Evolutionary conservation across 2,113 vertebrate genomes (phyloP).

Genomic region (Aviceda subcristata): DNA sequence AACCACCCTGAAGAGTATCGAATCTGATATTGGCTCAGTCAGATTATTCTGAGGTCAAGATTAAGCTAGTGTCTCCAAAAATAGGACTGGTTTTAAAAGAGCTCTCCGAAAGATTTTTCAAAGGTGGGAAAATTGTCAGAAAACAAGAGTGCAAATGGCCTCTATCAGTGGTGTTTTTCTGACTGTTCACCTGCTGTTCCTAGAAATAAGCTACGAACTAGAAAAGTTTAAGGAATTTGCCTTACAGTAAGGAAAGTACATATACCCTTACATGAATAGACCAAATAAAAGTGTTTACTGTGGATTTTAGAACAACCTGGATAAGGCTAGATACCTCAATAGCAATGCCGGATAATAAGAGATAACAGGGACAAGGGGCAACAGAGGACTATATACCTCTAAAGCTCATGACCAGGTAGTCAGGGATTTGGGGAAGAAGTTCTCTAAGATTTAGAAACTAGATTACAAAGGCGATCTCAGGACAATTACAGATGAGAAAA

Average conservation of each 20-base stretch:
- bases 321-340: not conserved
- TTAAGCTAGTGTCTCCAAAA: not conserved
- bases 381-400: not conserved
- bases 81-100: not conserved
- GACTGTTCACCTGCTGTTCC: not conserved
- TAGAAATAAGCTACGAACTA: not conserved
- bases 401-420: not conserved
- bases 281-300: not conserved
- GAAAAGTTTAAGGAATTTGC: not conserved
- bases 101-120: not conserved
- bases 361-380: not conserved
- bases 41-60: not conserved
- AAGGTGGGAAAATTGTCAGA: not conserved
- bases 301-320: not conserved
- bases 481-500: not conserved
- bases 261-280: accelerated
- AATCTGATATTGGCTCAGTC: not conserved
- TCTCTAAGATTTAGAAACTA: not conserved
- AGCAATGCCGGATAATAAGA: not conserved
- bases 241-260: not conserved
- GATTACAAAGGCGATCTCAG: not conserved
- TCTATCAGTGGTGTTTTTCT: not conserved
- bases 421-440: not conserved
- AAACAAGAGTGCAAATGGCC: not conserved
- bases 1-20: no score